These are phyloP conservation scores for Porites rus DNA, from an alignment of 92 coral and sea anemone species.

Conservation along the genomic window DNA sequence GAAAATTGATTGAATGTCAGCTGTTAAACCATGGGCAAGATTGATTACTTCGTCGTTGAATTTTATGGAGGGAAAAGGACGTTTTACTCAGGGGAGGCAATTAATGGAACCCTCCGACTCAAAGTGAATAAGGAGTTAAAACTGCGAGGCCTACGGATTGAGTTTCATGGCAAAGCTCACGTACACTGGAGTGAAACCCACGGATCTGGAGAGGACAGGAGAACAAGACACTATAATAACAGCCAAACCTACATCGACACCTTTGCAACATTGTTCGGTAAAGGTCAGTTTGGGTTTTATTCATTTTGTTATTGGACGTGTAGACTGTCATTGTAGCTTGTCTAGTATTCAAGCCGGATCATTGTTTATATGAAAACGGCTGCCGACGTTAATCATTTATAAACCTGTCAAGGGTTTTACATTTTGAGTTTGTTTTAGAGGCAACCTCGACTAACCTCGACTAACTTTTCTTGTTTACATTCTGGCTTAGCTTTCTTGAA, in stretches of 20 bases:
- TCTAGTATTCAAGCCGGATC: no score
- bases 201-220: conserved; percentile 56
- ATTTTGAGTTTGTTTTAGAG: no score
- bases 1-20: no score
- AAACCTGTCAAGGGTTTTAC: no score
- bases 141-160: conserved; percentile 81
- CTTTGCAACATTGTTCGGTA: conserved; percentile 85
- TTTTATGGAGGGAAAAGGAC: conserved; percentile 81
- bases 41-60: conserved; percentile 77
- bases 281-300: conserved; percentile 64
- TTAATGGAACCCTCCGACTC: conserved; percentile 76
- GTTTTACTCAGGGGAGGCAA: conserved; percentile 84
- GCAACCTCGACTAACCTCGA: no score
- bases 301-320: no score
- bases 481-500: no score
- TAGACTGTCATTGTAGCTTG: no score
- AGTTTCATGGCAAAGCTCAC: conserved; percentile 88
- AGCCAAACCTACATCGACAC: conserved; percentile 77
- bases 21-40: conserved; percentile 77
- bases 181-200: conserved; percentile 80
- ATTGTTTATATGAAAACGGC: no score
- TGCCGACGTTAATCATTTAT: no score
- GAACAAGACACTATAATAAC: conserved; percentile 62
- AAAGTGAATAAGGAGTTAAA: conserved; percentile 87
- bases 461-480: no score